Percentiles rank a stretch among this genome's conserved stretches.
These are phyloP conservation scores for Strigops habroptila DNA, from an alignment of 2,113 vertebrate species.

Conservation along the genomic window DNA sequence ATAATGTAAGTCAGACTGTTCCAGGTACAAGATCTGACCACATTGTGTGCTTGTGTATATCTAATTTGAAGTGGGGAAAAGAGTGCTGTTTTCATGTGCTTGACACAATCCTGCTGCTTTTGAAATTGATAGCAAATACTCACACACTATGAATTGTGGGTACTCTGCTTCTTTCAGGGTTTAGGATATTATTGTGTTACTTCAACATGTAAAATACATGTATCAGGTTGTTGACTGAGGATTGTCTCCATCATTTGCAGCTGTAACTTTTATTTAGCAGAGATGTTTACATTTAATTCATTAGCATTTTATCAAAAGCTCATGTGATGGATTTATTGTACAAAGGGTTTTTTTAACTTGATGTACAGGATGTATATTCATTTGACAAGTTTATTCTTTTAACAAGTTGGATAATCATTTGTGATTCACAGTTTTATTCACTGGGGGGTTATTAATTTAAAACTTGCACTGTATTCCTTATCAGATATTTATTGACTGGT, in stretches of 20 bases:
- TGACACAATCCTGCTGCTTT: background rate
- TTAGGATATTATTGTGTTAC: background rate
- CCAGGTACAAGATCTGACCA: background rate
- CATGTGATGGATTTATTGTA: background rate
- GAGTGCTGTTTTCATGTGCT: background rate
- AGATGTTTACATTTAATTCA: background rate
- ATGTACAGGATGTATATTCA: constrained; percentile 35
- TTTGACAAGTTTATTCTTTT: constrained; percentile 65
- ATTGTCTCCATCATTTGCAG: background rate
- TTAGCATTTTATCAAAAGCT: constrained; percentile 21
- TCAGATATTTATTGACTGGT: constrained; percentile 47
- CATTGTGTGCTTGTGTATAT: background rate
- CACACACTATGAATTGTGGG: background rate
- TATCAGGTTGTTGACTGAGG: background rate
- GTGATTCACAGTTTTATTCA: constrained; percentile 51
- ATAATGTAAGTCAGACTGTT: background rate
- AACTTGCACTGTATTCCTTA: constrained; percentile 52
- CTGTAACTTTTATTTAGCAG: background rate
- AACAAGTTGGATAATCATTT: constrained; percentile 63
- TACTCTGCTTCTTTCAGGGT: background rate
- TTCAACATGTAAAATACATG: background rate
- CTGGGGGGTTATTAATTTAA: constrained; percentile 46
- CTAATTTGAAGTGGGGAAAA: background rate
- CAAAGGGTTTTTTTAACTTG: background rate
- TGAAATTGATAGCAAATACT: background rate